A percentile compares a stretch with the other conserved stretches of the same genome.
Conservation (phyloP, 1,140 invertebrate genomes). For the Anoplophora glabripennis region DNA sequence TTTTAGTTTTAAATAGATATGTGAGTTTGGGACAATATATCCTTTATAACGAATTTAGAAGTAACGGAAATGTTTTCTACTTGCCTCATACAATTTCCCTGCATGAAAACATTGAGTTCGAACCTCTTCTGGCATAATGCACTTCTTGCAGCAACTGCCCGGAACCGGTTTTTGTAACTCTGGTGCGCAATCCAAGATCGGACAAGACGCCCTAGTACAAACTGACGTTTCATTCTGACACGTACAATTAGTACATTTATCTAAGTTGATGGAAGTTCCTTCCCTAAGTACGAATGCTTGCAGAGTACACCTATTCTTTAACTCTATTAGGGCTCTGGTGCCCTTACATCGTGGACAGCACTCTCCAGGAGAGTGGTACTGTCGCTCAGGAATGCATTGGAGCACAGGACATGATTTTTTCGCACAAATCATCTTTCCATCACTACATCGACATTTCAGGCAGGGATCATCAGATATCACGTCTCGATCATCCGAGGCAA, state of each 20-base stretch:
- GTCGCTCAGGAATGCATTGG: constrained; percentile 67
- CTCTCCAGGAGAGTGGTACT: constrained; percentile 64
- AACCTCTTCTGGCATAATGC: constrained; percentile 57
- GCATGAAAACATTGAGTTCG: constrained; percentile 62
- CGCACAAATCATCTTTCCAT: constrained; percentile 71
- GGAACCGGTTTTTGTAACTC: constrained; percentile 63
- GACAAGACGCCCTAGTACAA: constrained; percentile 76
- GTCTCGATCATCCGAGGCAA: constrained; percentile 67
- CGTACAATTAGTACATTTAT: constrained; percentile 79
- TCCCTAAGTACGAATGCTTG: constrained; percentile 62
- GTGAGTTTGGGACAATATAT: not conserved
- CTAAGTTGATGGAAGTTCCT: constrained; percentile 60
- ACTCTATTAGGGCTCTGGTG: constrained; percentile 30
- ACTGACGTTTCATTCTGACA: constrained; percentile 74
- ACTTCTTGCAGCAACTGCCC: constrained; percentile 76
- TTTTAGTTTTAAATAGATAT: not conserved
- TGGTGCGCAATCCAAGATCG: constrained; percentile 74
- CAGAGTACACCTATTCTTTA: constrained; percentile 65
- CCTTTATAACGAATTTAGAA: not conserved
- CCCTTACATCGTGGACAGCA: constrained; percentile 81
- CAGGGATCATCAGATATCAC: constrained; percentile 81
- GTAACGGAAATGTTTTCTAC: constrained; percentile 30
- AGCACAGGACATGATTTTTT: constrained; percentile 83
- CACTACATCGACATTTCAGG: constrained; percentile 76
- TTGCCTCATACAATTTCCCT: constrained; percentile 65